Base-by-base conservation (phyloP, 1,140 invertebrate genomes). In the Microplitis mediator region DNA sequence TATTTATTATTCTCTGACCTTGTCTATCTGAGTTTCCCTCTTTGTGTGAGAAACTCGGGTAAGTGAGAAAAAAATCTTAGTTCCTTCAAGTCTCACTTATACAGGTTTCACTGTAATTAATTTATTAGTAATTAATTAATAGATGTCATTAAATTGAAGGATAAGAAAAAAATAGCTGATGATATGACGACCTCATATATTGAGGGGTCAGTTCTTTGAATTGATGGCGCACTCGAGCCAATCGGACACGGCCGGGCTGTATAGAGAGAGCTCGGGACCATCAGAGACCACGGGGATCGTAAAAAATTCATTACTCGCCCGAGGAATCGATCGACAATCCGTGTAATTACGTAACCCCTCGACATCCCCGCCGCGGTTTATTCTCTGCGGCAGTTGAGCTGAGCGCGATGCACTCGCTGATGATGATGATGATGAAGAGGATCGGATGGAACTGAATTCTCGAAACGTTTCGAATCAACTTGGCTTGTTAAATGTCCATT, bases 291-390 rank as follows among this genome's bases (percentile, higher is more conserved):
- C 58, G 69, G 32, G 60, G 72, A 76, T 84, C 80, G 80, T 86
- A 84, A 86, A 86, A 87, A 86, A 85, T 85, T 84, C 81, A 85
- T 85, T 84, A 84, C 77, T 73, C 69, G 71, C 67, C 74, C 79
- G 78, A 76, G 75, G 74, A 84, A 86, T 85, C 84, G 84, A 86
- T 85, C 82, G 78, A 66, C 74, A 71, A 71, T 73, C 78, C 80
- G 79, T 84, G 82, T 84, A 86, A 87, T 87, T 85, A 76, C 78
- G 75, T 80, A 80, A 70, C 77, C 79, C 77, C 79, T 78, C 75
- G 75, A 31, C 50, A 34, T 14, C 11, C 39, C 62, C 36, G 13
- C 34, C 16, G 58, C 11, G 32, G 16, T 61, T 35, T 31, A 35
- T 35, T 13, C 60, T 62, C 14, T 62, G 3, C 35, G 35, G 39